Evolutionary conservation across 2,797 vertebrate species (phyloP).

Genomic region (Aplochiton taeniatus): DNA sequence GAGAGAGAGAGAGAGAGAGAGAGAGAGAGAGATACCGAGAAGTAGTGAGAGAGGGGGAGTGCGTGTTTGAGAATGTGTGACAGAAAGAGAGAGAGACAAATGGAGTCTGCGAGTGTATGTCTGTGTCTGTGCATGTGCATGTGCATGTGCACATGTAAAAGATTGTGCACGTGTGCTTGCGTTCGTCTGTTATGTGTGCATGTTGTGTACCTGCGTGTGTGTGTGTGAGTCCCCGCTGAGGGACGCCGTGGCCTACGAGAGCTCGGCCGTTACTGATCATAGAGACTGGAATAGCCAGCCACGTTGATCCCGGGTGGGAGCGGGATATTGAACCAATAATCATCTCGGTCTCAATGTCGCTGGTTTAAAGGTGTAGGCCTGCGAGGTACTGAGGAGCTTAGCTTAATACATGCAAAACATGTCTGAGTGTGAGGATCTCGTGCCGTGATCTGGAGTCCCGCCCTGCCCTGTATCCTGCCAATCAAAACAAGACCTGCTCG

Average conservation of each 20-base stretch:
- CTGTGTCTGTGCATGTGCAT: too few relatives aligned
- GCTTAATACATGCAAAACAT: too few relatives aligned
- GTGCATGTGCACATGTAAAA: too few relatives aligned
- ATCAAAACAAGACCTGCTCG: too few relatives aligned
- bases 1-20: conserved; percentile 7
- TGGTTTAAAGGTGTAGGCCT: too few relatives aligned
- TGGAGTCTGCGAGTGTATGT: conserved; percentile 13
- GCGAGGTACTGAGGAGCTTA: too few relatives aligned
- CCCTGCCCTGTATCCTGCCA: too few relatives aligned
- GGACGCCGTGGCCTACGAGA: conserved; percentile 8
- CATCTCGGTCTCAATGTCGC: too few relatives aligned
- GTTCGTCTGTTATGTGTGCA: conserved; percentile 23
- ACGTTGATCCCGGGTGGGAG: neutral
- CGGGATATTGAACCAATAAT: too few relatives aligned
- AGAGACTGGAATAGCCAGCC: neutral
- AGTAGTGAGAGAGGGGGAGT: neutral
- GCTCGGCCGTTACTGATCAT: neutral
- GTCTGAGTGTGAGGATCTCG: too few relatives aligned
- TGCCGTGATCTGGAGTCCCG: too few relatives aligned
- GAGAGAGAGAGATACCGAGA: neutral
- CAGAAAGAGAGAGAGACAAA: conserved; percentile 45
- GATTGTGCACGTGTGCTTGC: neutral
- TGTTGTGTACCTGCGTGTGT: conserved; percentile 25
- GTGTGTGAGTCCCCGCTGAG: neutral
- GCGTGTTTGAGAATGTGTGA: conserved; percentile 45